Percentiles rank a stretch among this genome's conserved stretches.
Conservation (phyloP, 2,797 vertebrate genomes). For the Eleutherodactylus coqui region DNA sequence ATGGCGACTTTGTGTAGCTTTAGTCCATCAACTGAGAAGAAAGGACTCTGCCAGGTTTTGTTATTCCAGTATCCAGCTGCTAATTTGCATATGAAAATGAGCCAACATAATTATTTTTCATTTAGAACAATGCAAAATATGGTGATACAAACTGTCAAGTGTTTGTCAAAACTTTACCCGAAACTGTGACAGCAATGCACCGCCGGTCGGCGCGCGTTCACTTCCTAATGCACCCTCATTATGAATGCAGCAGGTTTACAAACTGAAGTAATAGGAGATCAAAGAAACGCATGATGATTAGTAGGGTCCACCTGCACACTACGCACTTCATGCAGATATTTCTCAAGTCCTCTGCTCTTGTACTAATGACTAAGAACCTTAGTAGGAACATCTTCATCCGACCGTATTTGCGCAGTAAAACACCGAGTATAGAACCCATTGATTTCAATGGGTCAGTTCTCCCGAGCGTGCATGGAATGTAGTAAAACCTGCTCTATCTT, state of each 20-base stretch:
- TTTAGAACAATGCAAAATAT: slow-evolving; percentile 1
- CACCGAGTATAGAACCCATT: too few species aligned
- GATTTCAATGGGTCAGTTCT: too few species aligned
- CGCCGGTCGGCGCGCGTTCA: too few species aligned
- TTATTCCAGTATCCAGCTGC: slow-evolving; percentile 44
- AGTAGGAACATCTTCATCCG: too few species aligned
- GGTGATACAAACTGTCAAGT: slow-evolving; percentile 12
- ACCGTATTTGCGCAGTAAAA: too few species aligned
- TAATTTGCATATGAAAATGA: slow-evolving; percentile 46
- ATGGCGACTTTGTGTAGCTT: slow-evolving; percentile 68
- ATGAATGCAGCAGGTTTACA: neutral
- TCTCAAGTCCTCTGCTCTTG: neutral
- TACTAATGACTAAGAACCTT: neutral
- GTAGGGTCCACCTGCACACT: neutral
- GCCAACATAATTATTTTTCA: neutral
- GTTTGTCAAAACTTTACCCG: neutral
- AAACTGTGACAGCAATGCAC: neutral
- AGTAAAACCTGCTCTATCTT: too few species aligned
- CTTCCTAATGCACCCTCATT: neutral
- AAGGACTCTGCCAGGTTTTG: slow-evolving; percentile 26
- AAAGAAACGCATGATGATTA: neutral
- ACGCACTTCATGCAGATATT: neutral
- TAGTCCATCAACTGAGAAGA: slow-evolving; percentile 20
- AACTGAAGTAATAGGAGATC: neutral
- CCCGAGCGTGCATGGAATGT: too few species aligned